Conservation (phyloP, 2,888 invertebrate species). For the Theretra japonica region DNA sequence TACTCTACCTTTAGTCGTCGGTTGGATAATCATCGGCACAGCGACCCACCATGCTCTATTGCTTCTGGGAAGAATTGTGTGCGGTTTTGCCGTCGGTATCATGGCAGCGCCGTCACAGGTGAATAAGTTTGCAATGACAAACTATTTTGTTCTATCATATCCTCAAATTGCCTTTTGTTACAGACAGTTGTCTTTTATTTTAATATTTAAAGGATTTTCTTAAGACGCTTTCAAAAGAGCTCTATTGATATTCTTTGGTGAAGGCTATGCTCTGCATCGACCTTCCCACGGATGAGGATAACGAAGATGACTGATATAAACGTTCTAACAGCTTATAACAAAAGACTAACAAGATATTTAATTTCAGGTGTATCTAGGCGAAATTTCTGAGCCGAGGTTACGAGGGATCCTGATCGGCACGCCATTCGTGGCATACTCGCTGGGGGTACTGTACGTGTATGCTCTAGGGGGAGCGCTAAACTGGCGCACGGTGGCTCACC, state of each 20-base stretch:
- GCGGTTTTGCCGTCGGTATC: conserved; percentile 90
- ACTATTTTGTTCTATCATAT: no score
- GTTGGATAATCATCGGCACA: conserved; percentile 88
- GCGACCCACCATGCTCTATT: conserved; percentile 84
- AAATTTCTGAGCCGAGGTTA: conserved; percentile 89
- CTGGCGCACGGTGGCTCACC: conserved; percentile 89
- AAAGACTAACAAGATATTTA: not conserved
- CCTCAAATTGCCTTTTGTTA: no score
- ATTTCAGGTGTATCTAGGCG: conserved; percentile 89
- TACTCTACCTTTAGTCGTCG: conserved; percentile 86
- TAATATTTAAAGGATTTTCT: no score
- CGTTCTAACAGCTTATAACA: not conserved
- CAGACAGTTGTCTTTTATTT: no score
- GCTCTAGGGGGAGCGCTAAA: conserved; percentile 87
- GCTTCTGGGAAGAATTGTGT: conserved; percentile 87
- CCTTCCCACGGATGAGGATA: no score
- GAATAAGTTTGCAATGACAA: conserved; percentile 32
- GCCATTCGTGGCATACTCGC: conserved; percentile 89
- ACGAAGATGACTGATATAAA: no score
- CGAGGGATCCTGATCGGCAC: conserved; percentile 88
- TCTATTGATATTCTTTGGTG: no score
- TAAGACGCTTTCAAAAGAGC: no score
- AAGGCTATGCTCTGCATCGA: no score
- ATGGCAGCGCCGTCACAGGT: conserved; percentile 91
- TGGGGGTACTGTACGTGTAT: conserved; percentile 90